Conservation (phyloP, 2,113 vertebrate species). For the Pantherophis guttatus region DNA sequence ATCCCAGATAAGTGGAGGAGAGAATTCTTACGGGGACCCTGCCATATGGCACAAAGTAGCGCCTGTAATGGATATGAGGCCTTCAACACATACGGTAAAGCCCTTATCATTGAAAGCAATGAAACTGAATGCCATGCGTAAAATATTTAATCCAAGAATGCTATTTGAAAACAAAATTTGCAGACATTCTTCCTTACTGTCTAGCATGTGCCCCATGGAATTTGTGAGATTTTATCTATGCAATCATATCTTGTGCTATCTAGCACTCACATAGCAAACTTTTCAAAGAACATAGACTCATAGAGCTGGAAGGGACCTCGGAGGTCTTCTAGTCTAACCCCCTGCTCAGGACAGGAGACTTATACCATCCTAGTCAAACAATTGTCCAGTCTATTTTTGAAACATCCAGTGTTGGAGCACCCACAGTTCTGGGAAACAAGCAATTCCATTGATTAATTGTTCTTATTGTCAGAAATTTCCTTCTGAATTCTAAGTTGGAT, state of each 20-base stretch:
- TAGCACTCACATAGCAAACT: neutral
- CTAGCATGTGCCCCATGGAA: neutral
- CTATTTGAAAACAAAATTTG: neutral
- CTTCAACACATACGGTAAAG: neutral
- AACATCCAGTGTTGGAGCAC: neutral
- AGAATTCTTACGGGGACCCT: too few species aligned
- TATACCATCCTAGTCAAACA: neutral
- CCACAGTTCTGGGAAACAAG: neutral
- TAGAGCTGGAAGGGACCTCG: neutral
- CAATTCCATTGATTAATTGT: neutral
- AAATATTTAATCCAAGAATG: neutral
- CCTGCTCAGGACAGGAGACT: neutral
- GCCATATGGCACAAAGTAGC: neutral
- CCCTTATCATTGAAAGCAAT: neutral
- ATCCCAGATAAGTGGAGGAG: neutral
- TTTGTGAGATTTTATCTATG: neutral
- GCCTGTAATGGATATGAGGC: neutral
- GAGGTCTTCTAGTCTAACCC: neutral
- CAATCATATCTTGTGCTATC: neutral
- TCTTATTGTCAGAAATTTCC: neutral
- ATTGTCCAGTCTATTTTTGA: neutral
- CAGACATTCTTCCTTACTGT: neutral
- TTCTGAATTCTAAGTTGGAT: neutral
- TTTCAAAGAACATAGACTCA: neutral
- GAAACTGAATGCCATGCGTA: neutral